Base-by-base conservation (phyloP, 2,113 vertebrate species). In the Dasyurus viverrinus region DNA sequence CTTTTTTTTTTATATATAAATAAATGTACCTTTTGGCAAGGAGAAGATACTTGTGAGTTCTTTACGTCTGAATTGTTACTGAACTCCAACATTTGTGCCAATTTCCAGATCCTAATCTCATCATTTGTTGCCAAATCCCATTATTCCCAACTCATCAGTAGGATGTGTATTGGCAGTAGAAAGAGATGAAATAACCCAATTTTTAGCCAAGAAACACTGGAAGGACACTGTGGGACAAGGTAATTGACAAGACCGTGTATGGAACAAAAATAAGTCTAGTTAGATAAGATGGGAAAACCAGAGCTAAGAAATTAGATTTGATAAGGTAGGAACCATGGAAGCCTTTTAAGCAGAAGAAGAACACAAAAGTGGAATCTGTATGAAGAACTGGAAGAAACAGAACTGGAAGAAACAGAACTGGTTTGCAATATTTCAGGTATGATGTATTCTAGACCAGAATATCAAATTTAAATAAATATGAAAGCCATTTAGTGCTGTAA, bases 251-350 rank as follows among this genome's bases (percentile, higher is more conserved):
- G 2, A 55, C 8, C 7, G 53, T 50, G 23, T 24, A 68, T 90
- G n/a, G 42, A 94, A 90, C 48, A 23, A 16, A 93, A 60, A 91
- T 23, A 53, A 54, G 26, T 3, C 7, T 30, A 8, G 26, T 53
- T 0, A 30, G 25, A 47, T 54, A 26, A 25, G 9, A 0, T 42
- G 26, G 68, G 30, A 42, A 94, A 93, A 16, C 50, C 48, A 89
- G 93, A 19, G 3, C 95, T 46, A 92, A 95, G 50, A 76, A 68
- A 76, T 76, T 76, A 76, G 30, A 76, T n/a, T 89, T 76, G 47
- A 27, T 91, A 93, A 91, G 50, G 46, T 91, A 92, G 42, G n/a
- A 46, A 25, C 8, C 46, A 89, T 0, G 54, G 47, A 90, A 53
- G 11, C 46, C 19, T 52, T 94, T 24, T 91, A 89, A 54, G 22